Evolutionary conservation across 2,888 invertebrate species (phyloP), one percentile per base, ranked within the genome.

Genomic region (Clusia tigrina): DNA sequence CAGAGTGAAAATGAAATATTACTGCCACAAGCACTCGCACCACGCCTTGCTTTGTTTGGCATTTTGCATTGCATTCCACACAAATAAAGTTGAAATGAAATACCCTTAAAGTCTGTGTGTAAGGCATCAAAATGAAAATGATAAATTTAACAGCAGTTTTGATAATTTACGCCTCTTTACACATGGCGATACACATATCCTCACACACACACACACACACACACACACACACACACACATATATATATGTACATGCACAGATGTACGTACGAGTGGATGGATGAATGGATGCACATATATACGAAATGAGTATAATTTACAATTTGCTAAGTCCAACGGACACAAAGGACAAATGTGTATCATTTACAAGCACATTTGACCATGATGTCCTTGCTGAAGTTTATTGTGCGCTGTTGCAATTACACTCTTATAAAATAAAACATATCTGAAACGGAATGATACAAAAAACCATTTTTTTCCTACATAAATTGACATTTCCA

Each of bases 171-270:
- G 42, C 42, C n/a, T n/a, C n/a, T n/a, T n/a, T n/a, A n/a, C n/a
- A n/a, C n/a, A n/a, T n/a, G n/a, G n/a, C n/a, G n/a, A n/a, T n/a
- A 42, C 42, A 32, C 32, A 42, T n/a, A 12, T 42, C 9, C 42
- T 15, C 42, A 42, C 9, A 17, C 42, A 42, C 42, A 15, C 6
- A 42, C n/a, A 42, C 3, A 42, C n/a, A 42, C 42, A 42, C 6
- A 42, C 3, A 42, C 42, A 42, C 3, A 24, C 26, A 22, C 22
- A 46, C 24, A 48, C 25, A 18, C 58, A 26, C 6, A 42, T 3
- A 42, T 37, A 57, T 2, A 57, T 46, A 57, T 15, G n/a, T 26
- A 15, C 22, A 37, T 24, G 24, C 42, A n/a, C 57, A 24, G n/a
- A 37, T 9, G 22, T 38, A 55, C 2, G 38, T 38, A 55, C n/a